Evolutionary conservation across 2,888 invertebrate genomes (phyloP), one percentile per base, ranked within the genome.

Genomic region (Meloe dianella): DNA sequence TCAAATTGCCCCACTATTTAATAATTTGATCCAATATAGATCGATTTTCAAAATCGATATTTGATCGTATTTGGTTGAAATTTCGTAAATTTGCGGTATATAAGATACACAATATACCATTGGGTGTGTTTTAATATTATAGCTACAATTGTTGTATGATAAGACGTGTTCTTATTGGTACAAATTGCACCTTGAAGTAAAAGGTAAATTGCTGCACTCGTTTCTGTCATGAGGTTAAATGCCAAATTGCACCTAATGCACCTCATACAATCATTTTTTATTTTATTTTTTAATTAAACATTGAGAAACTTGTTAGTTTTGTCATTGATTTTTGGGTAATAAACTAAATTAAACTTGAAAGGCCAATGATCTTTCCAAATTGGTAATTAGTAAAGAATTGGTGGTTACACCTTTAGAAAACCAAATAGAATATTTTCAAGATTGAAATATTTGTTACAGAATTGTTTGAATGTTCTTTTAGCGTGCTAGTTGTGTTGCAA

Each of bases 301-400:
- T n/a, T n/a, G n/a, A n/a, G n/a, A n/a, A n/a, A n/a, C n/a, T 10
- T 32, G 32, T 10, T 32, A 8, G 2, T 32, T 32, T 32, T 8
- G 9, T 32, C 32, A 12, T 9, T 32, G 8, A 41, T 14, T 20
- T 51, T 51, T 12, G 6, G 7, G 10, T 10, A 51, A 51, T 51
- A 51, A 47, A 20, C 14, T 2, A 22, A 17, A 17, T 5, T 6
- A 41, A 7, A 20, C n/a, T 38, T 38, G 5, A 38, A 38, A 14
- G 20, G 47, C 22, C 47, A 47, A 47, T 20, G 47, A 20, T 47
- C 17, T 47, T 47, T 47, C 47, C 20, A 22, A 22, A 54, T 27
- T 51, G 29, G 24, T 61, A 51, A 63, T 63, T 30, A 41, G 1
- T 54, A 51, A 62, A 63, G 20, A 27, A 63, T 58, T n/a, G n/a